phyloP scores from a whole-genome alignment of 2,888 invertebrate species.

The Cataglyphis altisquamis region DNA sequence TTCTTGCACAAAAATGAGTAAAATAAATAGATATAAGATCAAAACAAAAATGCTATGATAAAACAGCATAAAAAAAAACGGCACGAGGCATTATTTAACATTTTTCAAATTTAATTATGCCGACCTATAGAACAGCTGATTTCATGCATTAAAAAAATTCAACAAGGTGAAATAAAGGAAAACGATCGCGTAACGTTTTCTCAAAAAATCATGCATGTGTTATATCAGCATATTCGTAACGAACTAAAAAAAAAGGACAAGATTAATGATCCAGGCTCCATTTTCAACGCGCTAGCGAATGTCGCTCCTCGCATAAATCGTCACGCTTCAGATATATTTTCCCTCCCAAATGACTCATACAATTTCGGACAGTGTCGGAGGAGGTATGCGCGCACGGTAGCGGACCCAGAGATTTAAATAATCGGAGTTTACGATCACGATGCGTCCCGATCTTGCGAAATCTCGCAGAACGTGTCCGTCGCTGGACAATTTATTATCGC shows the following conservation, averaged over 20 bases:
- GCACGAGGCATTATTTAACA: conserved; percentile 4
- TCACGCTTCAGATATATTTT: conserved; percentile 39
- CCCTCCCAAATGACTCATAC: conserved; percentile 13
- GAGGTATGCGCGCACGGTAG: conserved; percentile 50
- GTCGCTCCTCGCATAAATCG: conserved; percentile 46
- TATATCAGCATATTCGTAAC: conserved; percentile 40
- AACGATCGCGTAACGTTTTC: conserved; percentile 7
- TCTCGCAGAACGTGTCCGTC: background rate
- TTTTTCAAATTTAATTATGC: conserved; percentile 14
- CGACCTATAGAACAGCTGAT: background rate
- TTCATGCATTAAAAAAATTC: background rate
- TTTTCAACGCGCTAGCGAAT: conserved; percentile 23
- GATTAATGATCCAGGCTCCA: conserved; percentile 38
- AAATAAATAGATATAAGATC: background rate
- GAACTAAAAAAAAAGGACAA: background rate
- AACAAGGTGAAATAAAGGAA: background rate
- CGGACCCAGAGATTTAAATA: conserved; percentile 44
- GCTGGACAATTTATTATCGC: conserved; percentile 32
- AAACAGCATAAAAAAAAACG: background rate
- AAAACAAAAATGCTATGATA: background rate
- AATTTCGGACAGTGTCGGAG: conserved; percentile 35
- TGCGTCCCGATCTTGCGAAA: conserved; percentile 36
- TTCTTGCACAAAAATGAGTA: background rate
- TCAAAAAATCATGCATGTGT: background rate
- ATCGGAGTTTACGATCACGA: conserved; percentile 43